Base-by-base conservation (phyloP, 2,113 vertebrate genomes). In the Ptilonorhynchus violaceus region DNA sequence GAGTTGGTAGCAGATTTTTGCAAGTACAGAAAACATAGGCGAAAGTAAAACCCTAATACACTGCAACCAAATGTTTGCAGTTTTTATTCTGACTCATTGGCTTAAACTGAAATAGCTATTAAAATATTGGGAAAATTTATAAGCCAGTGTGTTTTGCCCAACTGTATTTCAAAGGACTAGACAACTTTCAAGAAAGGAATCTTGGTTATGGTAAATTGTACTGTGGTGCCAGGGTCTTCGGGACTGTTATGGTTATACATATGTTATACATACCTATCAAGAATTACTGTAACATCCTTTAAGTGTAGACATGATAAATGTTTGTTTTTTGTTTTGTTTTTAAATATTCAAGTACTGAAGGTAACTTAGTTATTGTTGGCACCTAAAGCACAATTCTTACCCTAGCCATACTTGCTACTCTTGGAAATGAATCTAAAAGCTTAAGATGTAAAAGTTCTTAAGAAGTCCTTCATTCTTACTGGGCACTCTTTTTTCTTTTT, bases 401-500 rank as follows among this genome's bases (percentile, higher is more conserved):
- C 70, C 50, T 73, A 53, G 35, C 24, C 23, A 19, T 60, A 22
- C 30, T 68, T 84, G 11, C 35, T 79, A 19, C 47, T 83, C 76
- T 91, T 80, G 49, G 49, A 76, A 86, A 31, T 53, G 6, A 82
- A 9, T 89, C 11, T 56, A 47, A 66, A 79, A 85, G 14, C 41
- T 66, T 15, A 27, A 69, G 33, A 52, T 30, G 21, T 74, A 11
- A 27, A 74, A 76, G 20, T 83, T 85, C 66, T 66, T 52, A 13
- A 21, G 9, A 30, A 82, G 7, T 66, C 33, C 39, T 91, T 88
- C 6, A 24, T 92, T 68, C 53, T 73, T 46, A 37, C 24, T 41
- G 11, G 58, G n/a, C 1, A 8, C 7, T 11, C 5, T 37, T 39
- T 15, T 58, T n/a, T 46, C 0, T 7, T 10, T 5, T 4, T 64